A percentile compares a stretch with the other conserved stretches of the same genome.
phyloP scores from a whole-genome alignment of 2,113 vertebrate genomes.

The Laticauda laticaudata region DNA sequence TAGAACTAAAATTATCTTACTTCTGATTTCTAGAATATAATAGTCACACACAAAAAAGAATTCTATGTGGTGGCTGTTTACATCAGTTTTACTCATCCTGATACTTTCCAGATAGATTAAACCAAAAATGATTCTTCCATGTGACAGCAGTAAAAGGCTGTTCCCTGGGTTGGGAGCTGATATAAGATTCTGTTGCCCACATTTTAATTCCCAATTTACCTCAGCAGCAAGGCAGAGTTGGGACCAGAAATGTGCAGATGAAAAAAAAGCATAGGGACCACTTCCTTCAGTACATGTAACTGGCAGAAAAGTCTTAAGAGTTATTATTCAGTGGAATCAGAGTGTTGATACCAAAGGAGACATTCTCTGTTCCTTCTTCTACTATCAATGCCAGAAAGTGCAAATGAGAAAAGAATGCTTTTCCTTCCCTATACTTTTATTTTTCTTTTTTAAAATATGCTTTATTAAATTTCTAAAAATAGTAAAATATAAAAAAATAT shows the following conservation, averaged over 20 bases:
- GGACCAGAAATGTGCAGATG: not conserved
- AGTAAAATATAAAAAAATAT: not conserved
- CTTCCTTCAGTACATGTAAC: not conserved
- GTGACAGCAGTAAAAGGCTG: not conserved
- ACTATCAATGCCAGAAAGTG: not conserved
- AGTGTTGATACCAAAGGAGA: not conserved
- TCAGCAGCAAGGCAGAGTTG: not conserved
- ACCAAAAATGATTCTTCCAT: not conserved
- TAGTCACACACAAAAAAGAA: not conserved
- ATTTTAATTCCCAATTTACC: not conserved
- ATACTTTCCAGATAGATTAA: not conserved
- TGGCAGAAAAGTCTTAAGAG: not conserved
- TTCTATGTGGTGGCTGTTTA: not conserved
- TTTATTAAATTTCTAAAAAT: not conserved
- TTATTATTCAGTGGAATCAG: not conserved
- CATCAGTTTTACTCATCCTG: not conserved
- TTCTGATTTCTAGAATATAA: not conserved
- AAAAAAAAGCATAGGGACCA: not conserved
- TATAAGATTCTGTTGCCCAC: not conserved
- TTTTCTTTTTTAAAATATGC: not conserved
- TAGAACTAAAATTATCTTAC: not conserved
- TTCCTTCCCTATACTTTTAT: not conserved
- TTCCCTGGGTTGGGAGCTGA: not conserved
- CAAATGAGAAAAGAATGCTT: not conserved
- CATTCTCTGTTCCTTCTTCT: not conserved